phyloP scores from a whole-genome alignment of 2,888 invertebrate species.

The Drosophila cracens region DNA sequence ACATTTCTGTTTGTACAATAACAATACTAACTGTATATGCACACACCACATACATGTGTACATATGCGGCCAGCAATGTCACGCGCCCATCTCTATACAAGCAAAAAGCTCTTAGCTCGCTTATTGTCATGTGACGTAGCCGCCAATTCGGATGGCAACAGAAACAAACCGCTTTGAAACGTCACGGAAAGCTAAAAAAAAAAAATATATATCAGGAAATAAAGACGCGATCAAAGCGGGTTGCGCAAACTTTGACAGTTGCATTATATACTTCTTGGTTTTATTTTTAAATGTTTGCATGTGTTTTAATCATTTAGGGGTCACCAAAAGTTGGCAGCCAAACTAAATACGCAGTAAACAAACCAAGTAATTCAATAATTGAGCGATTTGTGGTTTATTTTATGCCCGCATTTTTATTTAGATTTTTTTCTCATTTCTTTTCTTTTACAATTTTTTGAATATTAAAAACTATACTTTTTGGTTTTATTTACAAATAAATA shows the following conservation, averaged over 20 bases:
- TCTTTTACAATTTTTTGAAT: constrained; percentile 26
- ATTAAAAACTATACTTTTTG: constrained; percentile 43
- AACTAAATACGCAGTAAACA: constrained; percentile 26
- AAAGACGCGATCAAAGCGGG: constrained; percentile 35
- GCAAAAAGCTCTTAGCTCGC: constrained; percentile 23
- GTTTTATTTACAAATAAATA: constrained; percentile 50
- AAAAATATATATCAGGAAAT: neutral
- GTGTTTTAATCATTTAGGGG: constrained; percentile 34
- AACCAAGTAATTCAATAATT: constrained; percentile 19
- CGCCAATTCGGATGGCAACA: constrained; percentile 43
- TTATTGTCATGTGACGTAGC: constrained; percentile 29
- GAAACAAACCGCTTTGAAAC: constrained; percentile 23
- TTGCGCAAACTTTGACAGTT: constrained; percentile 3
- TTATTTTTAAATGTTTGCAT: constrained; percentile 20
- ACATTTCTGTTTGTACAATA: neutral
- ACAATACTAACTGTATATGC: neutral
- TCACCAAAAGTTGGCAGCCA: constrained; percentile 35
- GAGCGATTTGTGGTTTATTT: constrained; percentile 47
- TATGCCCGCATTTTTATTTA: constrained; percentile 17
- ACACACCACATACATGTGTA: neutral
- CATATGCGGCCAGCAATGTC: constrained; percentile 1
- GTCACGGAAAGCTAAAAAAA: constrained; percentile 26
- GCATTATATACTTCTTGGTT: constrained; percentile 9
- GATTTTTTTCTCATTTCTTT: constrained; percentile 15
- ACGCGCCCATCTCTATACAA: constrained; percentile 2